Percentiles rank a stretch among this genome's conserved stretches.
These are phyloP conservation scores for Zelleria hepariella DNA, from an alignment of 2,888 invertebrate genomes.

Conservation along the genomic window DNA sequence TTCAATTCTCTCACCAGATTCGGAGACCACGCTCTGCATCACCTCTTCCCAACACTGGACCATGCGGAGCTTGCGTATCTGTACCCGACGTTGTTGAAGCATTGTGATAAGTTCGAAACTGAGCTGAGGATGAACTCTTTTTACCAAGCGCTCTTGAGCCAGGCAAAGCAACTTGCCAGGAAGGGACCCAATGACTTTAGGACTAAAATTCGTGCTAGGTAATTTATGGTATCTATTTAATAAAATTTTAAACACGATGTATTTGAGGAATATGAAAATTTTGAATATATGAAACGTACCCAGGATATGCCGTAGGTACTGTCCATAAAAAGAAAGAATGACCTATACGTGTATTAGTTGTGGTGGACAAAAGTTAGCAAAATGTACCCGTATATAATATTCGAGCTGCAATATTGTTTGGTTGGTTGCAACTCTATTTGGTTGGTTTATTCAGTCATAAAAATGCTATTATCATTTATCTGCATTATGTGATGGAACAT, in stretches of 20 bases:
- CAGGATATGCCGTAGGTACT: no score
- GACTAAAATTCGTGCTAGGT: conserved; percentile 10
- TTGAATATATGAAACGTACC: no score
- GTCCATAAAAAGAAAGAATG: no score
- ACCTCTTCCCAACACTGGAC: conserved; percentile 85
- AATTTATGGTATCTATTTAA: background rate
- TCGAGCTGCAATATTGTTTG: no score
- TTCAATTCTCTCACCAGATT: conserved; percentile 80
- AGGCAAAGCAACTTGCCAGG: conserved; percentile 66
- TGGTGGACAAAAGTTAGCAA: no score
- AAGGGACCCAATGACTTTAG: conserved; percentile 46
- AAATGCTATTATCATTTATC: no score
- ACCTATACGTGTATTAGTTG: no score
- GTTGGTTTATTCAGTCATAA: no score
- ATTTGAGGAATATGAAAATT: no score
- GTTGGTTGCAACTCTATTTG: no score
- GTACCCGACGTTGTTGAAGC: conserved; percentile 74
- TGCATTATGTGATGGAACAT: no score
- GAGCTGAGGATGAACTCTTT: conserved; percentile 63
- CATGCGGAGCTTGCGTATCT: conserved; percentile 79
- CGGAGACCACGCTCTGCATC: conserved; percentile 85
- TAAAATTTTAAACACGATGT: background rate
- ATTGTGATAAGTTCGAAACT: conserved; percentile 75
- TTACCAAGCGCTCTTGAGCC: conserved; percentile 76
- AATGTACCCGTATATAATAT: no score